phyloP scores from a whole-genome alignment of 2,113 vertebrate species.

The Garra rufa region DNA sequence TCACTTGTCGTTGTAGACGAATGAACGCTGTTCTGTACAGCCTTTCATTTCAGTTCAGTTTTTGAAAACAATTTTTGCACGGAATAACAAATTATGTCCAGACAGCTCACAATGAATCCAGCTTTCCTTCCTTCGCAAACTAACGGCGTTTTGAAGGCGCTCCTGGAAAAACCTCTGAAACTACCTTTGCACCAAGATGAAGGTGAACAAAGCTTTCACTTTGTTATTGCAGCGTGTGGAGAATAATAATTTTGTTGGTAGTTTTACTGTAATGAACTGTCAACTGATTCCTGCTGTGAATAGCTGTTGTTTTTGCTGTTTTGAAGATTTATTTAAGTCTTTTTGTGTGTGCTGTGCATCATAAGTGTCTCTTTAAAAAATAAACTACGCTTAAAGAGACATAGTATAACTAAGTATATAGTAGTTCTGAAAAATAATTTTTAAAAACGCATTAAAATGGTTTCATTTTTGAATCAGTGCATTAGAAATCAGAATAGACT shows the following conservation, averaged over 20 bases:
- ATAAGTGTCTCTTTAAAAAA: background rate
- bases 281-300: background rate
- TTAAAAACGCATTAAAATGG: background rate
- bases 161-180: constrained; percentile 89
- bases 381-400: background rate
- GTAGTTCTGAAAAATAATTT: background rate
- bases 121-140: constrained; percentile 86
- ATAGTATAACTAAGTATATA: background rate
- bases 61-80: background rate
- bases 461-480: no score
- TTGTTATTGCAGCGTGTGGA: background rate
- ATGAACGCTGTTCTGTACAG: background rate
- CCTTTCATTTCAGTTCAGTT: background rate
- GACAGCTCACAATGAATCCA: constrained; percentile 82
- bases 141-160: constrained; percentile 87
- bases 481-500: no score
- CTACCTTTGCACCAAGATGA: constrained; percentile 85
- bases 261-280: background rate
- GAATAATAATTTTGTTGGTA: background rate
- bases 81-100: constrained; percentile 76
- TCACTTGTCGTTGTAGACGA: background rate
- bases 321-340: background rate
- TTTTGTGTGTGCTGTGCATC: background rate
- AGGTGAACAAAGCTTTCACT: constrained; percentile 72
- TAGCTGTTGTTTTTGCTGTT: background rate